These are phyloP conservation scores for Probosciger aterrimus DNA, from an alignment of 2,113 vertebrate species.

Conservation along the genomic window DNA sequence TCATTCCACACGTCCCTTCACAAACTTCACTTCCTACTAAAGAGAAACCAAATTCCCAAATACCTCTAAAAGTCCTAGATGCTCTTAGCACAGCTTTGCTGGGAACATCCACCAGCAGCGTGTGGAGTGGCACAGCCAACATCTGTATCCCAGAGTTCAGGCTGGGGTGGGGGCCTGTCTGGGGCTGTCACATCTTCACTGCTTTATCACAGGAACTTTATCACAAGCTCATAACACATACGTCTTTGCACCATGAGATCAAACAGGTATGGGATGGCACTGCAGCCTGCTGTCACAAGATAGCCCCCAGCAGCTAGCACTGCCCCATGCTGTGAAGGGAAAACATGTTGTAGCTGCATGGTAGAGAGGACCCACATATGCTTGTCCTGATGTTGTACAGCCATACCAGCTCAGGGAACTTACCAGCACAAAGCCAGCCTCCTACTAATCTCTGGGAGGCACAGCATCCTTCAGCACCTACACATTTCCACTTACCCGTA, in stretches of 20 bases:
- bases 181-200: slow-evolving; percentile 28
- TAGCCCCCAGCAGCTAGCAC: background rate
- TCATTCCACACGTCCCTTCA: background rate
- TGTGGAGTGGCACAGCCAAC: background rate
- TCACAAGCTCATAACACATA: slow-evolving; percentile 24
- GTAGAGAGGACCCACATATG: background rate
- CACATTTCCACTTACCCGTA: background rate
- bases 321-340: background rate
- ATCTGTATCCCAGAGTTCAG: slow-evolving; percentile 19
- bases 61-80: background rate
- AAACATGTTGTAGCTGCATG: background rate
- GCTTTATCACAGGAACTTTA: slow-evolving; percentile 54
- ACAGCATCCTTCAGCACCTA: background rate
- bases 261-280: slow-evolving; percentile 8
- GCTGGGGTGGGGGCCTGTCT: background rate
- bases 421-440: background rate
- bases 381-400: background rate
- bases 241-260: slow-evolving; percentile 38
- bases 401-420: background rate
- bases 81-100: fast-evolving
- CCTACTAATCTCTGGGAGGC: background rate
- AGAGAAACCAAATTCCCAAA: background rate
- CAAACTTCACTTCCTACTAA: background rate
- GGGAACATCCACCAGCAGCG: background rate
- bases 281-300: slow-evolving; percentile 1